These are phyloP conservation scores for Drosophila formosana DNA, from an alignment of 2,888 invertebrate species.

Conservation along the genomic window DNA sequence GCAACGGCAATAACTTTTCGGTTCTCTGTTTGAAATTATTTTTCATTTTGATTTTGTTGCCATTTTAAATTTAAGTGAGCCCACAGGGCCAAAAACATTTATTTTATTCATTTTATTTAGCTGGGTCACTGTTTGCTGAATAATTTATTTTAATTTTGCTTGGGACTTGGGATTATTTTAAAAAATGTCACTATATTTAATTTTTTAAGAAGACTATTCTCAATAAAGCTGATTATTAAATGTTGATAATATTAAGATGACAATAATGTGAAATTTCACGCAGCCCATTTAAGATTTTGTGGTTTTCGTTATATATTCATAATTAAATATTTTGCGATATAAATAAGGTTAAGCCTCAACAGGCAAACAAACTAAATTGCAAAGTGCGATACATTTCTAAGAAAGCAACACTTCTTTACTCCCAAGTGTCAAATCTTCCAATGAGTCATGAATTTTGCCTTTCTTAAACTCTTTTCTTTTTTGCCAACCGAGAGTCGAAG, in stretches of 20 bases:
- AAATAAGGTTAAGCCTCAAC: slow-evolving; percentile 1
- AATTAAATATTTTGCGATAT: slow-evolving; percentile 1
- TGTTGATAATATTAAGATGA: not conserved
- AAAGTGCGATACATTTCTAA: slow-evolving; percentile 59
- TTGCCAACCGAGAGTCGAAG: slow-evolving; percentile 39
- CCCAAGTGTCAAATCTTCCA: slow-evolving; percentile 39
- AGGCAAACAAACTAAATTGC: slow-evolving; percentile 37
- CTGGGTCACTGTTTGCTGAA: not conserved
- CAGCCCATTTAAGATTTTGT: not conserved
- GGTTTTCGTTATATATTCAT: not conserved
- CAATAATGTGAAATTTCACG: not conserved
- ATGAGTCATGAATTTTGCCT: slow-evolving; percentile 64
- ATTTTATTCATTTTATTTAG: not conserved
- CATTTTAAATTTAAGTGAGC: not conserved
- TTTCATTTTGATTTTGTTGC: slow-evolving; percentile 41
- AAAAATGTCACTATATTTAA: not conserved
- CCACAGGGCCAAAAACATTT: not conserved
- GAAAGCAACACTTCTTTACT: slow-evolving; percentile 50
- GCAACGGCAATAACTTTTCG: slow-evolving; percentile 23
- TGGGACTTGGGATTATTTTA: not conserved
- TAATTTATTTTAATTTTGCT: not conserved
- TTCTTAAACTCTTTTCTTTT: slow-evolving; percentile 35
- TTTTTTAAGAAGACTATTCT: not conserved
- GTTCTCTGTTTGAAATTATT: slow-evolving; percentile 25
- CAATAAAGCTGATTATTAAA: not conserved